Percentiles rank a stretch among this genome's conserved stretches.
Conservation (phyloP, 2,797 vertebrate species). For the Astyanax mexicanus region DNA sequence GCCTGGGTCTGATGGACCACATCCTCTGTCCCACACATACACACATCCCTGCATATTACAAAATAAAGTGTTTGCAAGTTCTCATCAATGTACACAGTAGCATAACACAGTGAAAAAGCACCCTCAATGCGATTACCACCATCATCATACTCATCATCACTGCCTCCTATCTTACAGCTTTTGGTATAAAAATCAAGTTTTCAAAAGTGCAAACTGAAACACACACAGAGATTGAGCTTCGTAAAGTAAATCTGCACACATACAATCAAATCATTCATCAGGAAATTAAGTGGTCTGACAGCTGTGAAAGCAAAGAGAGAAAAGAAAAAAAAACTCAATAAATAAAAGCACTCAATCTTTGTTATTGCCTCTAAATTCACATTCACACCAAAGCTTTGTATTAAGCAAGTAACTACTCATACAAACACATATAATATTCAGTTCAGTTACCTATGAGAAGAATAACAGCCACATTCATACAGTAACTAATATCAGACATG, state of each 20-base stretch:
- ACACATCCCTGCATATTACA: slow-evolving; percentile 50
- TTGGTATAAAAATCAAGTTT: slow-evolving; percentile 53
- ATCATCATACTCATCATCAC: neutral
- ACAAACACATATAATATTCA: slow-evolving; percentile 17
- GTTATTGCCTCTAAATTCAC: slow-evolving; percentile 46
- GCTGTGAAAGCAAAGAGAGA: slow-evolving; percentile 10
- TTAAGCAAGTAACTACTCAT: slow-evolving; percentile 35
- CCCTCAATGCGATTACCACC: neutral
- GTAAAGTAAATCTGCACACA: slow-evolving; percentile 7
- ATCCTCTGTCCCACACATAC: slow-evolving; percentile 55
- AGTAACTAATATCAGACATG: slow-evolving; percentile 24
- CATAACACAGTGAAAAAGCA: slow-evolving; percentile 10
- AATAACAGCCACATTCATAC: slow-evolving; percentile 15
- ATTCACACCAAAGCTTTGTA: slow-evolving; percentile 30
- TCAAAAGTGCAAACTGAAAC: slow-evolving; percentile 45
- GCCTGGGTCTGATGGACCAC: neutral
- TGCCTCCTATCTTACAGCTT: slow-evolving; percentile 19
- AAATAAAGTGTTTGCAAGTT: slow-evolving; percentile 16
- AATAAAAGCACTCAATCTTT: slow-evolving; percentile 14
- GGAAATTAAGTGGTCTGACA: neutral
- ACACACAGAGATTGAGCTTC: slow-evolving; percentile 8
- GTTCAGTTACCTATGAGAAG: slow-evolving; percentile 6
- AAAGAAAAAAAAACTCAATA: neutral
- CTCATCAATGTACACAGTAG: slow-evolving; percentile 12
- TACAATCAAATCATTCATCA: neutral